Evolutionary conservation across 2,113 vertebrate species (phyloP).

Genomic region (Pangasianodon hypophthalmus): DNA sequence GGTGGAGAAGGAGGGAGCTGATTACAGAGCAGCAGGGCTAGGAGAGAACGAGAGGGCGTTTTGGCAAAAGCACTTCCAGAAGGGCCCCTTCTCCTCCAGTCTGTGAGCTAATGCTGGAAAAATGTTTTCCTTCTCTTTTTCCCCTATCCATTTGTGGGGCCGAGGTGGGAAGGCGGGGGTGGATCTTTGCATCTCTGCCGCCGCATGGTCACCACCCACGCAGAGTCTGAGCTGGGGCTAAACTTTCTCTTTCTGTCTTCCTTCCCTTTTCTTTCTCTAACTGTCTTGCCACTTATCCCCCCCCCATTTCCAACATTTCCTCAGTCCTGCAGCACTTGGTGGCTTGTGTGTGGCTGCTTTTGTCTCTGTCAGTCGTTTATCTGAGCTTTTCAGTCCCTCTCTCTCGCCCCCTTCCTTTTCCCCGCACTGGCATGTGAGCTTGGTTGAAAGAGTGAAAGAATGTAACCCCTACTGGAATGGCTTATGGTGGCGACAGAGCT

Average conservation of each 20-base stretch:
- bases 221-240: constrained; percentile 37
- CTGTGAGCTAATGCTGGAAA: constrained; percentile 56
- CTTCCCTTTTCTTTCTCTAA: constrained; percentile 8
- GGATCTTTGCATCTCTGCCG: constrained; percentile 45
- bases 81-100: constrained; percentile 42
- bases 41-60: constrained; percentile 38
- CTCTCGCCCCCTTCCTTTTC: constrained; percentile 43
- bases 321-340: constrained; percentile 9
- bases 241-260: constrained; percentile 42
- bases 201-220: constrained; percentile 50
- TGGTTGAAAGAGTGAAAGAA: constrained; percentile 52
- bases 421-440: constrained; percentile 38
- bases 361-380: constrained; percentile 30
- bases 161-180: constrained; percentile 2
- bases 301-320: not conserved
- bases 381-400: constrained; percentile 25
- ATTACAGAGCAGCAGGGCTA: constrained; percentile 47
- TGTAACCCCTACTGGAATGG: constrained; percentile 53
- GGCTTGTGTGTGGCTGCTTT: constrained; percentile 21
- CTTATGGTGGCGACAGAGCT: constrained; percentile 42
- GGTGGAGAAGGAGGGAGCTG: constrained; percentile 47
- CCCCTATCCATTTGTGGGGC: constrained; percentile 41
- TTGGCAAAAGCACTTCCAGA: constrained; percentile 51
- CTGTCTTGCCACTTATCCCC: not conserved
- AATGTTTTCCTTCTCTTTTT: constrained; percentile 47